These are phyloP conservation scores for Eulimnadia texana DNA, from an alignment of 1,140 invertebrate genomes.

Conservation along the genomic window DNA sequence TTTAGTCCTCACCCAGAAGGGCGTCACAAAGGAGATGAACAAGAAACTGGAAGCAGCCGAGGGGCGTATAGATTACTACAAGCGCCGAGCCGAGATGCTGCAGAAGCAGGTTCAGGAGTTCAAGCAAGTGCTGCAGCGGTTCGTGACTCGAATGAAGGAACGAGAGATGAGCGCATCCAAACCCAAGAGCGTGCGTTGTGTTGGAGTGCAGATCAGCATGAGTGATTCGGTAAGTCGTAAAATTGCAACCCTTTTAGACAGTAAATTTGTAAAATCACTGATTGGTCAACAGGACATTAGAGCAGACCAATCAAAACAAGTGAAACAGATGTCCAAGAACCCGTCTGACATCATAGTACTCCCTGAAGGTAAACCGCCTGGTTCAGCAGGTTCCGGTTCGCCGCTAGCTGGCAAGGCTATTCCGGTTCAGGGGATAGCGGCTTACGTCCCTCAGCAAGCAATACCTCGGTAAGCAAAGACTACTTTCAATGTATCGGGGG, in stretches of 20 bases:
- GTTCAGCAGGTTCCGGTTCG: too few species aligned
- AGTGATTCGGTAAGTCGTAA: too few species aligned
- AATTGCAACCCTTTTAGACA: too few species aligned
- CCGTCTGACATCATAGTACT: too few species aligned
- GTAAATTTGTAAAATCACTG: too few species aligned
- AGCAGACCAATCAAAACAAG: too few species aligned
- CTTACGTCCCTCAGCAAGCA: constrained; percentile 4
- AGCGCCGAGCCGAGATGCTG: not conserved
- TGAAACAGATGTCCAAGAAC: too few species aligned
- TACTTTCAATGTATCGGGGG: not conserved
- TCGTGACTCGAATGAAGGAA: not conserved
- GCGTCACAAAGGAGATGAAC: not conserved
- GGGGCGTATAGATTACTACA: not conserved
- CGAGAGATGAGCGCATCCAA: not conserved
- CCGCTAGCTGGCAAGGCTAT: too few species aligned
- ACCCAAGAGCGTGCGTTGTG: not conserved
- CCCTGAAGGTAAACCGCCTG: too few species aligned
- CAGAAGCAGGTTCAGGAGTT: constrained; percentile 3
- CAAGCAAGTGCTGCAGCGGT: not conserved
- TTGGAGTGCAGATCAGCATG: not conserved
- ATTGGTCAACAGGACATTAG: too few species aligned
- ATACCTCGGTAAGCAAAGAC: not conserved
- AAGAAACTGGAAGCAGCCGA: constrained; percentile 4
- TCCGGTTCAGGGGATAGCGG: too few species aligned
- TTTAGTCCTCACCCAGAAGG: not conserved